Evolutionary conservation across 2,797 vertebrate genomes (phyloP), one percentile per base, ranked within the genome.

Genomic region (Percopsis omiscomaycus): DNA sequence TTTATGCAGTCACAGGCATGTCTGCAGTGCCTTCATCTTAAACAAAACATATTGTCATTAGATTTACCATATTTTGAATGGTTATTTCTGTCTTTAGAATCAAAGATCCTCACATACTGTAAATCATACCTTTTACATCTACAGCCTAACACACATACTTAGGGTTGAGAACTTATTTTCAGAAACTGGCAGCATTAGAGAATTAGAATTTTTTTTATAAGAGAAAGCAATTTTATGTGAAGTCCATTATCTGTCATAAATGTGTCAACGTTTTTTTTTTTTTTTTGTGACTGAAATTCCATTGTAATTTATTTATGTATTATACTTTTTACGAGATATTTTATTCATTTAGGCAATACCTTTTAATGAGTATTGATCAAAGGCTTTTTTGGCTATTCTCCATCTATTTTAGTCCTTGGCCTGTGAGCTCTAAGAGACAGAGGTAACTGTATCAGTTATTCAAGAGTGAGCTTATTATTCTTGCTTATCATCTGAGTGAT

Each of bases 321-420:
- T 28, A 1, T 57, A 16, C 44, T 42, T 64, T 68, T 79, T 52
- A 69, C 55, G 37, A 73, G 62, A 63, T 73, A 63, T 54, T 66
- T 37, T 37, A 66, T 83, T 51, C 44, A 57, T 76, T 61, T 46
- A 48, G 59, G n/a, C 74, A 50, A 29, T 61, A 75, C 58, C 57
- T 49, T 59, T 69, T 73, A 75, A 68, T 52, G 46, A 42, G 16
- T 79, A 80, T 79, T 59, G 74, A 82, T 84, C 56, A 44, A 16
- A 44, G 44, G 53, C 52, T 55, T 57, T 69, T 55, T 67, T 83
- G 74, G 74, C 78, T 37, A 14, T 4, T 2, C 27, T 75, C 55
- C 59, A 64, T 61, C 44, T 15, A 13, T 65, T 73, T 57, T 6
- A 62, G 62, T 60, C 66, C 30, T 63, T 4, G 27, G 22, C 9